Evolutionary conservation across 2,113 vertebrate genomes (phyloP).

Genomic region (Pterocles orientalis): DNA sequence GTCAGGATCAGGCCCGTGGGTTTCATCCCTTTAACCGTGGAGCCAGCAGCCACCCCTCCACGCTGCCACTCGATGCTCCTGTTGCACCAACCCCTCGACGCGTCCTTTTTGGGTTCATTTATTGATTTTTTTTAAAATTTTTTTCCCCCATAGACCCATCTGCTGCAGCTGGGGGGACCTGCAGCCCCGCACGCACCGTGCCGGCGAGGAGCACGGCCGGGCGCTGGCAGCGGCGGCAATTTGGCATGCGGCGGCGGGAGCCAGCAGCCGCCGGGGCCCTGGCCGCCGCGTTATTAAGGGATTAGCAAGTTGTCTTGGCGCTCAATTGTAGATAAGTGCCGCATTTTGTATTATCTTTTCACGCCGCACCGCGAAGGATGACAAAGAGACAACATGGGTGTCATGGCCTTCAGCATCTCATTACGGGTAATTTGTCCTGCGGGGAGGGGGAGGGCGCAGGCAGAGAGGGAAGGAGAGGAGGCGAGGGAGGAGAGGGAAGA

Average conservation of each 20-base stretch:
- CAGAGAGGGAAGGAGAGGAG: conserved; percentile 25
- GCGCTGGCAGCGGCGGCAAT: conserved; percentile 5
- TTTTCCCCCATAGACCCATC: too few species aligned
- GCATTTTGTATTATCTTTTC: conserved; percentile 74
- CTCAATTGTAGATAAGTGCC: conserved; percentile 76
- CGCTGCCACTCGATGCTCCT: fast-evolving
- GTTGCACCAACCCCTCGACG: fast-evolving
- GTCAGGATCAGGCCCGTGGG: background rate
- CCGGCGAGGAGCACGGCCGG: background rate
- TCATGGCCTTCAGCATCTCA: conserved; percentile 74
- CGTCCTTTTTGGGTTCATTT: background rate
- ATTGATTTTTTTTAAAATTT: fast-evolving
- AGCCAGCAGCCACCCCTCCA: fast-evolving
- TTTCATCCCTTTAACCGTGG: fast-evolving
- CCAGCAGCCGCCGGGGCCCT: conserved; percentile 58
- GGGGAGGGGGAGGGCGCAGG: conserved; percentile 1
- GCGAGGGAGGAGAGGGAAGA: conserved; percentile 22
- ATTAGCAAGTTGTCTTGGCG: conserved; percentile 74
- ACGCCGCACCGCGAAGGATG: conserved; percentile 61
- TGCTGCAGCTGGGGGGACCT: fast-evolving
- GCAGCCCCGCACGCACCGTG: background rate
- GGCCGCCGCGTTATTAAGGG: conserved; percentile 74
- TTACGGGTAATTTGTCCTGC: conserved; percentile 74
- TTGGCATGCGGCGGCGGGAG: conserved; percentile 52
- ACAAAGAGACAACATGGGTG: conserved; percentile 72